A percentile compares a stretch with the other conserved stretches of the same genome.
Conservation (phyloP, 2,797 vertebrate species). For the Trichosurus vulpecula region DNA sequence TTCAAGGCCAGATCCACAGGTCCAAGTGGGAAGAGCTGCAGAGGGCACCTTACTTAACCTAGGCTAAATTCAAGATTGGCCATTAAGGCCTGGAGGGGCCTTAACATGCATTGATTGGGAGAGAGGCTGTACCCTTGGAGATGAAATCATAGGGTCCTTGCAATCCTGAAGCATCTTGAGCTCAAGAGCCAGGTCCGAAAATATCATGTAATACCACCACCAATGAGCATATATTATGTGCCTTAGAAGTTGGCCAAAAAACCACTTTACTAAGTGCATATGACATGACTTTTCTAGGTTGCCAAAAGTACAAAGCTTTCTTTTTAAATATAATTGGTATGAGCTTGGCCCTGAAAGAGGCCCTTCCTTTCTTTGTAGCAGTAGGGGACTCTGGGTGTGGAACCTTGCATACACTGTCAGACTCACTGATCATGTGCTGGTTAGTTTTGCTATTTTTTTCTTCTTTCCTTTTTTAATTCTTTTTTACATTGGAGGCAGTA, state of each 20-base stretch:
- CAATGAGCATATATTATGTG: slow-evolving; percentile 47
- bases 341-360: background rate
- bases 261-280: slow-evolving; percentile 39
- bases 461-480: background rate
- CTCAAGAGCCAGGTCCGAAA: slow-evolving; percentile 38
- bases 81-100: background rate
- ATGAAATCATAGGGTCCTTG: background rate
- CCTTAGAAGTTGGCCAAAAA: slow-evolving; percentile 66
- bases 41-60: background rate
- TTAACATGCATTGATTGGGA: background rate
- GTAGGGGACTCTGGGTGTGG: background rate
- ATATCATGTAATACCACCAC: slow-evolving; percentile 61
- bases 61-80: background rate
- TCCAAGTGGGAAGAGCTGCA: background rate
- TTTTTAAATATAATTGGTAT: slow-evolving; percentile 55
- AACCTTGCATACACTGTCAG: background rate
- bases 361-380: background rate
- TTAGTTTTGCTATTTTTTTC: background rate
- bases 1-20: background rate
- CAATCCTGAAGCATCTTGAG: background rate
- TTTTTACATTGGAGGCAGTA: background rate
- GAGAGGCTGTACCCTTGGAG: background rate
- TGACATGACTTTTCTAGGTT: slow-evolving; percentile 60
- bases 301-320: slow-evolving; percentile 44
- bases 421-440: background rate